phyloP scores from a whole-genome alignment of 2,113 vertebrate species.

The Pseudorhombus dupliciocellatus region DNA sequence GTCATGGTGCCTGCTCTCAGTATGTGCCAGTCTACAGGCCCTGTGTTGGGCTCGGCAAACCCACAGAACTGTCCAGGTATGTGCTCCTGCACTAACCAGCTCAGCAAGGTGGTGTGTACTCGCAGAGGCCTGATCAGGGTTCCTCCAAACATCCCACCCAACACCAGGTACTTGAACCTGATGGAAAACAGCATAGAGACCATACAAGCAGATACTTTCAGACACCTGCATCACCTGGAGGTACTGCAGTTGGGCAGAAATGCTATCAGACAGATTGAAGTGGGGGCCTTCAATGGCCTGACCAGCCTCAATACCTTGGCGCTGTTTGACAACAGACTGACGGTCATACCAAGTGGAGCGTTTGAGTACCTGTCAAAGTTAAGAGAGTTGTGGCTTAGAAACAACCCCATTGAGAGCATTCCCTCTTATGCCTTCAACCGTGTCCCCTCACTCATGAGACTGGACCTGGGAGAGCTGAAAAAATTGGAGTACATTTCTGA shows the following conservation, averaged over 20 bases:
- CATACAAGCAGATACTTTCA: slow-evolving; percentile 96
- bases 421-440: slow-evolving; percentile 98
- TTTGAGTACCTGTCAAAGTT: slow-evolving; percentile 98
- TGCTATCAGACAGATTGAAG: slow-evolving; percentile 96
- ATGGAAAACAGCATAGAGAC: slow-evolving; percentile 99
- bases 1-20: slow-evolving; percentile 92
- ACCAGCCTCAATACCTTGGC: slow-evolving; percentile 98
- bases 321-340: slow-evolving; percentile 97
- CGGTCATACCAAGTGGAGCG: slow-evolving; percentile 96
- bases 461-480: slow-evolving; percentile 95
- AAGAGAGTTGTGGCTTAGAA: slow-evolving; percentile 95
- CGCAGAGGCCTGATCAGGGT: slow-evolving; percentile 90
- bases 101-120: slow-evolving; percentile 98
- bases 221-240: slow-evolving; percentile 95
- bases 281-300: slow-evolving; percentile 96
- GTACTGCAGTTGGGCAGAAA: slow-evolving; percentile 96
- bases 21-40: slow-evolving; percentile 82
- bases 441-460: slow-evolving; percentile 95
- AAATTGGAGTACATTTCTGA: slow-evolving; percentile 98
- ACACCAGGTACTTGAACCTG: slow-evolving; percentile 95
- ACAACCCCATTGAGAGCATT: slow-evolving; percentile 99
- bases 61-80: slow-evolving; percentile 94
- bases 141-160: slow-evolving; percentile 92
- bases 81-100: slow-evolving; percentile 97
- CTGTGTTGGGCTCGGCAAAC: slow-evolving; percentile 80